Base-by-base conservation (phyloP, 2,113 vertebrate genomes). In the Dipodomys ordii region DNA sequence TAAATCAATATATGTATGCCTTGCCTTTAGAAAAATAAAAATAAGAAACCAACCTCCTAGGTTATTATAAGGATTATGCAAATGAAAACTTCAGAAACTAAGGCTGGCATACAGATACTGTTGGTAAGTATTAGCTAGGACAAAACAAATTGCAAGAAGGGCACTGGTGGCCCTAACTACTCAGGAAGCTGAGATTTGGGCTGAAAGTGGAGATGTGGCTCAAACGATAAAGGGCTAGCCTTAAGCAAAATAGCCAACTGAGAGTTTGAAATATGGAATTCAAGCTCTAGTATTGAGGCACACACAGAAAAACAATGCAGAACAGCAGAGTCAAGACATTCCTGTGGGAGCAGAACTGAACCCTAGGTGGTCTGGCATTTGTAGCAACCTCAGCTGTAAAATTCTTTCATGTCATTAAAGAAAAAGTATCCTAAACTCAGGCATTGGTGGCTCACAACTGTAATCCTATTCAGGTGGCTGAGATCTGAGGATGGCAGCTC, bases 321-420 rank as follows among this genome's bases (percentile, higher is more conserved):
- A 32, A 76, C 46, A 19, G 20, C 46, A 35, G 74, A 60, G 9
- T 25, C 11, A 32, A 71, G 49, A 49, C 12, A 46, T 39, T 44
- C 15, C 18, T 7, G 0, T 0, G 49, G 39, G 28, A 32, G 9
- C 8, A 30, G 35, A 67, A 60, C 7, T 27, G 44, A 19, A 62
- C 20, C 53, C 53, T 57, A 57, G 12, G 3, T 57, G 53, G 53
- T 57, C 12, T 57, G 53, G 49, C 82, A n/a, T 3, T 32, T 32
- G 68, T 57, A 39, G 6, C 8, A 25, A 5, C 10, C 11, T 62
- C 10, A 53, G 7, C 7, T 78, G 71, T 23, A 11, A 20, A 64
- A 72, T 53, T 25, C 9, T 67, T 90, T 73, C 74, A 57, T 18
- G 4, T 3, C 53, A 57, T 18, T 57, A 57, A 57, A 13, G 12